Conservation (phyloP, 2,888 invertebrate genomes). For the Hirtodrosophila alboralis region DNA sequence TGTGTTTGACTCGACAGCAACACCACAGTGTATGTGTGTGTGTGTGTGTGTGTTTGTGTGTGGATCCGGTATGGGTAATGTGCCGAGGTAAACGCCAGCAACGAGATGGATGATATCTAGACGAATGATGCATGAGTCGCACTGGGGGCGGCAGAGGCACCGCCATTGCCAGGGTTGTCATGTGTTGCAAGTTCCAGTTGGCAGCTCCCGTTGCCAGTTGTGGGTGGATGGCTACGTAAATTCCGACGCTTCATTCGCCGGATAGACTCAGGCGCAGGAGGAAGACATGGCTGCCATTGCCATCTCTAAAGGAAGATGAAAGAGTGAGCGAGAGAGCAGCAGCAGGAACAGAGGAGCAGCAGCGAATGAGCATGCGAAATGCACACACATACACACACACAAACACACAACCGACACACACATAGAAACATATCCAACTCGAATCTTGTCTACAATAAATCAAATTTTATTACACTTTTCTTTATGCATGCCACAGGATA, state of each 20-base stretch:
- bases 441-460: constrained; percentile 85
- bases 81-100: constrained; percentile 73
- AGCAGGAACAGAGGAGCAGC: constrained; percentile 32
- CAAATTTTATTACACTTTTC: constrained; percentile 85
- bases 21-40: too few relatives aligned
- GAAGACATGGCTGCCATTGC: constrained; percentile 59
- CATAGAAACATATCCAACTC: constrained; percentile 79
- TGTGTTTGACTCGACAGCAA: constrained; percentile 3
- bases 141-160: constrained; percentile 53
- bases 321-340: constrained; percentile 35
- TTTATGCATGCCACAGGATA: constrained; percentile 83
- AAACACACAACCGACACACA: constrained; percentile 33
- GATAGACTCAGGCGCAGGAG: constrained; percentile 54
- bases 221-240: constrained; percentile 50
- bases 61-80: constrained; percentile 64
- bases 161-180: constrained; percentile 45
- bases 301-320: constrained; percentile 22
- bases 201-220: constrained; percentile 3
- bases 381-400: constrained; percentile 58
- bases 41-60: constrained; percentile 8
- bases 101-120: constrained; percentile 82
- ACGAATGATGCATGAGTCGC: constrained; percentile 81
- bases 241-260: constrained; percentile 77
- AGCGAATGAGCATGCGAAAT: constrained; percentile 70
- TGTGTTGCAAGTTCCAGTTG: constrained; percentile 36